These are phyloP conservation scores for Amblyornis subalaris DNA, from an alignment of 2,113 vertebrate genomes.

Conservation along the genomic window DNA sequence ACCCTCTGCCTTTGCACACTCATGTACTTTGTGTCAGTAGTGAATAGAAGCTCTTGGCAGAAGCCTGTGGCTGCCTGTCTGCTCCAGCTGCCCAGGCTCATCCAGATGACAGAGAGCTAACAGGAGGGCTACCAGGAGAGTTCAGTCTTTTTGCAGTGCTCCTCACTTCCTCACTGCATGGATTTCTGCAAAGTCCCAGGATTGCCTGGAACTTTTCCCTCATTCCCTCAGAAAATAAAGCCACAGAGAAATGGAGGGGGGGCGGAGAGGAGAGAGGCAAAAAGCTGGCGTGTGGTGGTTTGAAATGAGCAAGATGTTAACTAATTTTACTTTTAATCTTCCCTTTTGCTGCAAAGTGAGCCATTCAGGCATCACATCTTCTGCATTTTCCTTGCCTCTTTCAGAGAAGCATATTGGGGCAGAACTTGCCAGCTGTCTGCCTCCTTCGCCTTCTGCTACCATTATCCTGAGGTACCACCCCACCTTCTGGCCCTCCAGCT, in stretches of 20 bases:
- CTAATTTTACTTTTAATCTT: conserved; percentile 92
- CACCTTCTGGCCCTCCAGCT: conserved; percentile 94
- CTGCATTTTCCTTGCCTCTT: conserved; percentile 97
- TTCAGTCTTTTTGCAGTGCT: neutral
- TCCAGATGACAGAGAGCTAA: neutral
- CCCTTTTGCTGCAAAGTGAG: conserved; percentile 87
- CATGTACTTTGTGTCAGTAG: fast-evolving
- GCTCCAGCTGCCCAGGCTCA: neutral
- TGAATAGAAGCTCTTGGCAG: neutral
- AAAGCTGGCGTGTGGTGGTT: conserved; percentile 21
- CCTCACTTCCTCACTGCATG: neutral
- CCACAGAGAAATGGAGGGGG: neutral
- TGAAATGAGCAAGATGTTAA: conserved; percentile 86
- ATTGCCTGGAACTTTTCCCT: neutral
- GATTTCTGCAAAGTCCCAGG: neutral
- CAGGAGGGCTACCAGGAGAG: neutral
- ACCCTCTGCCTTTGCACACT: neutral
- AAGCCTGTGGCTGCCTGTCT: neutral
- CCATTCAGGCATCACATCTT: conserved; percentile 88
- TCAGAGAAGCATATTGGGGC: conserved; percentile 99
- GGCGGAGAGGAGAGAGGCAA: neutral
- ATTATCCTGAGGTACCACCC: conserved; percentile 96
- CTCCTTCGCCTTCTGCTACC: conserved; percentile 98
- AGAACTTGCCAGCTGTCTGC: conserved; percentile 98
- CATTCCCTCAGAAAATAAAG: neutral